phyloP scores from a whole-genome alignment of 2,113 vertebrate genomes.

The Clupea harengus region DNA sequence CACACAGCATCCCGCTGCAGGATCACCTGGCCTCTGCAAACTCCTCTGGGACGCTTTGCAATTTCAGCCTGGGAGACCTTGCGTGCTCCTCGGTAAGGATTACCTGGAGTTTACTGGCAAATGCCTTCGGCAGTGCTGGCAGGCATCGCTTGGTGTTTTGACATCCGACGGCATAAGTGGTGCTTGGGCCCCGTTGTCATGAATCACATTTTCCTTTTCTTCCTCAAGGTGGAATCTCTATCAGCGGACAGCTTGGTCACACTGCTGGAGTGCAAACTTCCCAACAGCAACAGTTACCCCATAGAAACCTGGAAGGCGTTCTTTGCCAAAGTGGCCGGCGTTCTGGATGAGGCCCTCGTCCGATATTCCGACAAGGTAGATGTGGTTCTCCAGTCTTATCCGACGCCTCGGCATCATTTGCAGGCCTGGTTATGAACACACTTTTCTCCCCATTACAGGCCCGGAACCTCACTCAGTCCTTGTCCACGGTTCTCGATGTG shows the following conservation, averaged over 20 bases:
- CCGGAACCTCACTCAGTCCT: not conserved
- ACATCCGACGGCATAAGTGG: not conserved
- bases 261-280: conserved; percentile 47
- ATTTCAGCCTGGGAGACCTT: conserved; percentile 41
- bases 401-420: not conserved
- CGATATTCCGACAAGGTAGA: conserved; percentile 41
- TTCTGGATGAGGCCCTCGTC: conserved; percentile 47
- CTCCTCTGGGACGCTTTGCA: conserved; percentile 32
- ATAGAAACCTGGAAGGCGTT: conserved; percentile 55
- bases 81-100: conserved; percentile 54
- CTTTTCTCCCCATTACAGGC: not conserved
- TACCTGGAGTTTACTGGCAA: not conserved
- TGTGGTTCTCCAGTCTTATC: not conserved
- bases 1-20: conserved; percentile 6
- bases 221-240: conserved; percentile 36
- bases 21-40: not conserved
- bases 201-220: not conserved
- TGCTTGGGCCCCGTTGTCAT: not conserved
- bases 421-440: not conserved
- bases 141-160: not conserved
- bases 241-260: conserved; percentile 39
- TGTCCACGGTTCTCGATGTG: too few species aligned
- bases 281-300: conserved; percentile 10
- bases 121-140: not conserved
- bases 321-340: conserved; percentile 43